Conservation (phyloP, 2,113 vertebrate genomes). For the Delphinus delphis region DNA sequence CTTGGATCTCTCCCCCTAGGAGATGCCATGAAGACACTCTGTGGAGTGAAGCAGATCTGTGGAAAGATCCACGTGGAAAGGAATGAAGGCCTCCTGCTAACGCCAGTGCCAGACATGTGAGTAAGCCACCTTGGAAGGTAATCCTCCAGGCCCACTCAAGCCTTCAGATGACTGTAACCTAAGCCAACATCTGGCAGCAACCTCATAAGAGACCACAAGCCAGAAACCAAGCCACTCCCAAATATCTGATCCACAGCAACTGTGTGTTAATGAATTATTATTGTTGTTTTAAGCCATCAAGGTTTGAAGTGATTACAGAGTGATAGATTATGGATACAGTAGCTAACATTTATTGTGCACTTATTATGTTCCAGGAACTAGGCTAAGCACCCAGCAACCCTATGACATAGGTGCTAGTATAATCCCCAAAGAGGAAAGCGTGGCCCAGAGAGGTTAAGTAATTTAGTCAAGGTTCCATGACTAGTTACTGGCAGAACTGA, state of each 20-base stretch:
- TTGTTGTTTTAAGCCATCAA: conserved; percentile 5
- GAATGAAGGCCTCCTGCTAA: conserved; percentile 2
- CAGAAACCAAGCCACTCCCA: conserved; percentile 19
- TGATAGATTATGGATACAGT: not conserved
- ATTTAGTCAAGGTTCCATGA: not conserved
- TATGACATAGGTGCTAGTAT: not conserved
- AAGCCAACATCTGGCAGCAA: not conserved
- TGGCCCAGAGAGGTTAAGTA: conserved; percentile 20
- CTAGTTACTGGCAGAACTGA: not conserved
- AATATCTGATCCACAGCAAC: not conserved
- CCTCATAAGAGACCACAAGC: not conserved
- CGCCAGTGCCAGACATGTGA: not conserved
- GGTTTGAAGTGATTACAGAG: conserved; percentile 31
- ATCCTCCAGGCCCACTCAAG: not conserved
- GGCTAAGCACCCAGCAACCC: not conserved
- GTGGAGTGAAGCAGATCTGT: not conserved
- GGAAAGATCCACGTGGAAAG: not conserved
- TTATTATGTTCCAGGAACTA: not conserved
- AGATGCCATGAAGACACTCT: not conserved
- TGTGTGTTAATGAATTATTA: not conserved
- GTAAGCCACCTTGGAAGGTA: not conserved
- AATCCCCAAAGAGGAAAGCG: not conserved
- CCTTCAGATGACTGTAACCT: not conserved
- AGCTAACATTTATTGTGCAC: conserved; percentile 3
- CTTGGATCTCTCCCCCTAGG: not conserved